Conservation (phyloP, 2,888 invertebrate genomes). For the Andrena chrysosceles region DNA sequence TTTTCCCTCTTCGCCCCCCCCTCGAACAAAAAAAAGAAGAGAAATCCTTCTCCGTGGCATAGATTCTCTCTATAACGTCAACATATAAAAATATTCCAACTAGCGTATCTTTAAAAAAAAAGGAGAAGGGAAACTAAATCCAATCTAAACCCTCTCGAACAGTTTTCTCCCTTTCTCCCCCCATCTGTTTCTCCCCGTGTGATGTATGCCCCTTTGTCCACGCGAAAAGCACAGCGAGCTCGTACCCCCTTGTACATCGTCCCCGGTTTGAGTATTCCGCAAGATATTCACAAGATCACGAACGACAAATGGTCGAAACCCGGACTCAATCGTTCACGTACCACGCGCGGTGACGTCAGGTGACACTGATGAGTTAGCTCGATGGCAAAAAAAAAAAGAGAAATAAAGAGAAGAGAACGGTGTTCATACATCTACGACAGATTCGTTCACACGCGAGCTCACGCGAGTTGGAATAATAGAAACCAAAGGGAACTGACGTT, state of each 20-base stretch:
- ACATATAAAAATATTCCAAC: conserved; percentile 68
- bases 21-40: conserved; percentile 34
- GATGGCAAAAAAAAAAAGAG: conserved; percentile 64
- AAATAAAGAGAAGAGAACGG: conserved; percentile 52
- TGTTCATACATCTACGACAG: conserved; percentile 68
- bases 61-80: conserved; percentile 44
- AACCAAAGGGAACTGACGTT: too few relatives aligned
- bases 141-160: conserved; percentile 52
- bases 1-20: background rate
- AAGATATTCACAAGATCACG: conserved; percentile 51
- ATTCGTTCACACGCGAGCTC: conserved; percentile 74
- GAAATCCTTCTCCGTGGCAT: conserved; percentile 7
- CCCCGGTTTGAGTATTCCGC: conserved; percentile 53
- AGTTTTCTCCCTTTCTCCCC: conserved; percentile 2
- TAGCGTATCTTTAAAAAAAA: conserved; percentile 45
- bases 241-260: background rate
- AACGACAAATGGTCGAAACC: conserved; percentile 45
- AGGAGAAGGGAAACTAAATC: conserved; percentile 53
- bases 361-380: conserved; percentile 75
- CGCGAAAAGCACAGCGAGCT: background rate
- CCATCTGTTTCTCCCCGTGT: background rate
- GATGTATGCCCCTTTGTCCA: conserved; percentile 1
- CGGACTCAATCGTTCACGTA: conserved; percentile 54
- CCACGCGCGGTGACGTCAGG: conserved; percentile 66
- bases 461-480: conserved; percentile 20